Evolutionary conservation across 2,888 invertebrate genomes (phyloP).

Genomic region (Drosophila macrospina): DNA sequence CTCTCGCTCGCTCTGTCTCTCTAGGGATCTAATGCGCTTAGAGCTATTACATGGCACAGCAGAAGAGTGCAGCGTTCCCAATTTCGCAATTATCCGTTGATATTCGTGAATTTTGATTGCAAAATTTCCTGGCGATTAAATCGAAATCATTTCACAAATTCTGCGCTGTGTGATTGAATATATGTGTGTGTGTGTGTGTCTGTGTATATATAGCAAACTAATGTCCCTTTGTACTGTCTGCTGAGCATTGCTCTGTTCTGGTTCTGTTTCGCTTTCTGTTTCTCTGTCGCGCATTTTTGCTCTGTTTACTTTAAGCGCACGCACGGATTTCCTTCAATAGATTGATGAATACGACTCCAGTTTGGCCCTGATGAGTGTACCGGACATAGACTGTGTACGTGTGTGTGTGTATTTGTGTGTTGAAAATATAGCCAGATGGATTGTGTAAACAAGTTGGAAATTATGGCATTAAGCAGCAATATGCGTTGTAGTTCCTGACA

Average conservation of each 20-base stretch:
- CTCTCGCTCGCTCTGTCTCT: slow-evolving; percentile 25
- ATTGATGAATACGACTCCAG: slow-evolving; percentile 68
- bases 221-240: slow-evolving; percentile 41
- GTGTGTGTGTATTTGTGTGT: slow-evolving; percentile 6
- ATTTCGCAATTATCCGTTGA: slow-evolving; percentile 78
- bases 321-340: slow-evolving; percentile 75
- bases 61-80: background rate
- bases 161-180: slow-evolving; percentile 15
- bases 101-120: slow-evolving; percentile 80
- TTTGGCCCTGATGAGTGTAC: slow-evolving; percentile 62
- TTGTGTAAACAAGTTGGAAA: slow-evolving; percentile 78
- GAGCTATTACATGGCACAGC: slow-evolving; percentile 29
- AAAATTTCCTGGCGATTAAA: slow-evolving; percentile 83
- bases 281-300: slow-evolving; percentile 39
- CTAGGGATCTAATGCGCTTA: slow-evolving; percentile 67
- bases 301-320: slow-evolving; percentile 68
- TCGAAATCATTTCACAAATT: slow-evolving; percentile 81
- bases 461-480: slow-evolving; percentile 74
- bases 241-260: slow-evolving; percentile 38
- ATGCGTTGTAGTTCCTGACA: slow-evolving; percentile 52
- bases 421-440: slow-evolving; percentile 77
- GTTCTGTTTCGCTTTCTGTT: slow-evolving; percentile 17
- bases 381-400: slow-evolving; percentile 50
- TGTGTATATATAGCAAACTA: slow-evolving; percentile 37
- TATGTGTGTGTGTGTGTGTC: slow-evolving; percentile 15